phyloP scores from a whole-genome alignment of 2,888 invertebrate species.

The Drepana falcataria region DNA sequence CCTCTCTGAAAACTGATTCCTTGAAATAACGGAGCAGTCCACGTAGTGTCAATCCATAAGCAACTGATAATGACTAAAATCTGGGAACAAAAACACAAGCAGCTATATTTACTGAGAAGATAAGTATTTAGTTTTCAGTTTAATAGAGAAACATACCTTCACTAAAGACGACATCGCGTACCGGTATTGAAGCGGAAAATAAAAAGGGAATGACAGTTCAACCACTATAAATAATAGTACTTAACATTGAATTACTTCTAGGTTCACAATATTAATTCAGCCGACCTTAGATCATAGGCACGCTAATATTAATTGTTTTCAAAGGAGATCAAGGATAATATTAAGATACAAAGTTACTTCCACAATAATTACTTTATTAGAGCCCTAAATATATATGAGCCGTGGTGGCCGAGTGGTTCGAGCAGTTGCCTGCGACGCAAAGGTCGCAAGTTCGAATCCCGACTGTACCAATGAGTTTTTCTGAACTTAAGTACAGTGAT shows the following conservation, averaged over 20 bases:
- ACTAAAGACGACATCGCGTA: background rate
- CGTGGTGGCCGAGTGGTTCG: too few species aligned
- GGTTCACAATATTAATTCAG: background rate
- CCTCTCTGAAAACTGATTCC: conserved; percentile 38
- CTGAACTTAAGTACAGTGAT: too few species aligned
- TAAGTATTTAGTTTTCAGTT: background rate
- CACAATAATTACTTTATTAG: too few species aligned
- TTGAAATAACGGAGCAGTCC: conserved; percentile 28
- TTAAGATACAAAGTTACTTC: background rate
- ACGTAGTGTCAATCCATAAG: conserved; percentile 8
- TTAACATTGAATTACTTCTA: background rate
- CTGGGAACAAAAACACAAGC: background rate
- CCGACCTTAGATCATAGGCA: background rate
- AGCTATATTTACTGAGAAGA: background rate
- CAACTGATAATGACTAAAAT: background rate
- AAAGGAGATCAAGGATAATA: background rate
- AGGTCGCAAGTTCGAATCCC: too few species aligned
- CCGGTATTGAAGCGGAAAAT: background rate
- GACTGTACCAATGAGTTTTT: too few species aligned
- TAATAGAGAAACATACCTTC: background rate
- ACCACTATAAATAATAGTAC: background rate
- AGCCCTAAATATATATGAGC: background rate
- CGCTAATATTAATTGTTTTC: background rate
- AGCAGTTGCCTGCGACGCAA: too few species aligned
- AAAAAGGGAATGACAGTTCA: background rate